These are phyloP conservation scores for Silurus asotus DNA, from an alignment of 2,113 vertebrate species.

Conservation along the genomic window DNA sequence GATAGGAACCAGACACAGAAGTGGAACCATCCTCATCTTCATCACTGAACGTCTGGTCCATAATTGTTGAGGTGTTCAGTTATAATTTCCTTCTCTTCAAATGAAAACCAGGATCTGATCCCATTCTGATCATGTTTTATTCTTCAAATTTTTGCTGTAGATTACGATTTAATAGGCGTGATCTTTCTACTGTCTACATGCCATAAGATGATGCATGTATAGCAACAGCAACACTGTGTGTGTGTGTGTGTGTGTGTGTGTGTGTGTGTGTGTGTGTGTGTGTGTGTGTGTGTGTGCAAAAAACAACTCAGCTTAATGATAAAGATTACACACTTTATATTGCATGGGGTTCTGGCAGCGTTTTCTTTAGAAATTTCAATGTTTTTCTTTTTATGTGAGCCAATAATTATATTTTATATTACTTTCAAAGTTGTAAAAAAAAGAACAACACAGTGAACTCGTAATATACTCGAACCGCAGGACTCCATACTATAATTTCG, in stretches of 20 bases:
- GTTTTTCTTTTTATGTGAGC: not conserved
- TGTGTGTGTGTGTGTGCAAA: not conserved
- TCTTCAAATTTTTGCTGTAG: too few relatives aligned
- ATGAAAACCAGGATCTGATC: too few relatives aligned
- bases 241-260: conserved; percentile 12
- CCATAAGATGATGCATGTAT: too few relatives aligned
- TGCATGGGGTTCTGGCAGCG: not conserved
- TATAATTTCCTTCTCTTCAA: too few relatives aligned
- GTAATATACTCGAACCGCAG: not conserved
- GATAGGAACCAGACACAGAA: too few relatives aligned
- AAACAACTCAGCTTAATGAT: too few relatives aligned
- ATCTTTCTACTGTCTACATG: too few relatives aligned
- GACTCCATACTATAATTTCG: not conserved
- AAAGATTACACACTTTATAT: not conserved
- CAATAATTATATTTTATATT: not conserved
- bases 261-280: not conserved
- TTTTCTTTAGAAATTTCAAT: not conserved
- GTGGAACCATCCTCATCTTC: too few relatives aligned
- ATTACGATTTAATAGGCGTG: too few relatives aligned
- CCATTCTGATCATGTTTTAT: too few relatives aligned
- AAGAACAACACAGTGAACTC: not conserved
- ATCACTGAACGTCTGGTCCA: too few relatives aligned
- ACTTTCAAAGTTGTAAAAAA: not conserved
- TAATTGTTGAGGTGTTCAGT: too few relatives aligned
- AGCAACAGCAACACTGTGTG: not conserved